Base-by-base conservation (phyloP, 2,888 invertebrate genomes). In the Cheilosia impressa region DNA sequence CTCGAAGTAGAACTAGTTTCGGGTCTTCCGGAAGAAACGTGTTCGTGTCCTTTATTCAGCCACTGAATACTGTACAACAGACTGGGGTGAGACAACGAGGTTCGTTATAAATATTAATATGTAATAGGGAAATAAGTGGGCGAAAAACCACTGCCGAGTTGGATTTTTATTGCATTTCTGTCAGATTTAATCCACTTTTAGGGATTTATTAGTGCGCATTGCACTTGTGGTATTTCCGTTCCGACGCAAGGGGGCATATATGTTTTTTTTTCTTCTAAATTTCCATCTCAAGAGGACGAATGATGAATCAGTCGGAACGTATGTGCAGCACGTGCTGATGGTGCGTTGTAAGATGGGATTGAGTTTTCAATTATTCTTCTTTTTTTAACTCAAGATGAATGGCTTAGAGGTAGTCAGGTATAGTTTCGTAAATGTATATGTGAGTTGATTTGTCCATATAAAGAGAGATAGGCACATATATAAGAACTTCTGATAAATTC, bases 91-190 rank as follows among this genome's bases (percentile, higher is more conserved):
- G 55, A 47, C 55, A 38, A 27, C 34, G 38, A 43, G 22, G 63
- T 45, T 66, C 58, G 72, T 79, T 79, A 73, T 79, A 66, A 79
- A 73, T 66, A 79, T 79, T 73, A 79, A 73, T 66, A 79, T 60
- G 73, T 79, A 79, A 79, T 66, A 79, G 66, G 53, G 66, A 68
- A 73, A 73, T 73, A 80, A 80, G 79, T 73, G 66, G 79, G 66
- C 52, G 55, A 60, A 66, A 73, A 80, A 73, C 73, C 79, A 73
- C 73, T 60, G 73, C 66, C 24, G 66, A 47, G 73, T 47, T 66
- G 60, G 60, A 73, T 47, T 80, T 80, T 73, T 73, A 73, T 80
- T 80, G 79, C 66, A 80, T 73, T 68, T 53, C 73, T 80, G 73
- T 68, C 66, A 80, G 79, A 80, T 73, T 80, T 73, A 68, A 80